Base-by-base conservation (phyloP, 1,140 invertebrate species). In the Lasioglossum baleicum region DNA sequence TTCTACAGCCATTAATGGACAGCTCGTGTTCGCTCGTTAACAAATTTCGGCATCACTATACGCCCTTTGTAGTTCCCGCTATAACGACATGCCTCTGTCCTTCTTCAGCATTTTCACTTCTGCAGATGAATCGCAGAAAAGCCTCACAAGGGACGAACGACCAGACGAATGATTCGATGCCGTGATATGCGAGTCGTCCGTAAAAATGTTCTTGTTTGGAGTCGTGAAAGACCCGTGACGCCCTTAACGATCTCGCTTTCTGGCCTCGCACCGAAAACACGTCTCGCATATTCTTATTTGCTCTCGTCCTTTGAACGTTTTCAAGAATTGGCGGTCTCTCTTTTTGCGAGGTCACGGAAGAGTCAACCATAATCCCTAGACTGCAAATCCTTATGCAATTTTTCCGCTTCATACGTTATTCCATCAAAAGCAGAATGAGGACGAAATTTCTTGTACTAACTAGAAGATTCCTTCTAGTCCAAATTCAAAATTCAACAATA, bases 21-120 rank as follows among this genome's bases (percentile, higher is more conserved):
- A 79, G 84, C 82, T 81, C 85, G 85, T 87, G 85, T 87, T 61
- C 81, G 78, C 77, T 83, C 85, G 84, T 87, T 87, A 87, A 87
- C 84, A 75, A 81, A 60, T 73, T 73, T 85, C 63, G 44, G 60
- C 80, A 56, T 81, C 69, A 44, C 42, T 66, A 42, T 68, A 60
- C 69, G 64, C 58, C 83, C 64, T 84, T 74, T 73, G 61, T 83
- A 68, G 73, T 42, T 44, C 26, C 17, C 31, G 35, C 69, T 75
- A 17, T 64, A 74, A 72, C 71, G 66, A 70, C 73, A 58, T 73
- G 40, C 20, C 51, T 80, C 72, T 51, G 56, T 85, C 67, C 69
- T 74, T 11, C 58, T 69, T 17, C 35, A 42, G 68, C 15, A 75
- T 67, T 83, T 85, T 86, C 72, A 58, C 73, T 72, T 71, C 48